Evolutionary conservation across 2,888 invertebrate genomes (phyloP).

Genomic region (Pseudanteris insignis): DNA sequence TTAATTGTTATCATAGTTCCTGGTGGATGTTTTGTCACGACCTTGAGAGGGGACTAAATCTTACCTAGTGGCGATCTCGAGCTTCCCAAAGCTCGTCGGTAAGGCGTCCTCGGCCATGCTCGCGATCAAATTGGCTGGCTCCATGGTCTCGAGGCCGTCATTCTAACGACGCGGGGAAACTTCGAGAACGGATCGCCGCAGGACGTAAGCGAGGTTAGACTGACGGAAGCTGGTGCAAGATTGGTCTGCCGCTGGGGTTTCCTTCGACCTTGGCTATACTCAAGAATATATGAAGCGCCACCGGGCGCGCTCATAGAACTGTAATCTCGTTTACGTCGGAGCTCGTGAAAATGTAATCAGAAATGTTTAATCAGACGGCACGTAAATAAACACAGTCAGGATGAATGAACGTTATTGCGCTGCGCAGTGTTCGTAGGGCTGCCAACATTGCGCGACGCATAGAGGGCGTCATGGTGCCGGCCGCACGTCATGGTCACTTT

Average conservation of each 20-base stretch:
- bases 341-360: neutral
- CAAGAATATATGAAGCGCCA: too few species aligned
- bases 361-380: constrained; percentile 26
- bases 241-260: too few species aligned
- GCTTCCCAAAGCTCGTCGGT: constrained; percentile 47
- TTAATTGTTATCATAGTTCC: too few species aligned
- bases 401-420: constrained; percentile 38
- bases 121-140: constrained; percentile 16
- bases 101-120: constrained; percentile 46
- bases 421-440: constrained; percentile 9
- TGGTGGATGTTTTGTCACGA: too few species aligned
- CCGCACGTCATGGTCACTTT: too few species aligned
- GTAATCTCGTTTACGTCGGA: neutral
- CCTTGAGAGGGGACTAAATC: constrained; percentile 5
- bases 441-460: neutral
- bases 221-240: neutral
- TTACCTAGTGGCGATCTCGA: constrained; percentile 36
- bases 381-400: constrained; percentile 38
- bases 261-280: too few species aligned
- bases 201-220: constrained; percentile 22
- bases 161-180: constrained; percentile 23
- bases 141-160: constrained; percentile 24
- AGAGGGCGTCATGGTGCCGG: constrained; percentile 4
- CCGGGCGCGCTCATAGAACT: neutral
- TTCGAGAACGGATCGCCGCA: constrained; percentile 14